A percentile compares a stretch with the other conserved stretches of the same genome.
Evolutionary conservation across 2,888 invertebrate genomes (phyloP).

Genomic region (Lithophane ornitopus): DNA sequence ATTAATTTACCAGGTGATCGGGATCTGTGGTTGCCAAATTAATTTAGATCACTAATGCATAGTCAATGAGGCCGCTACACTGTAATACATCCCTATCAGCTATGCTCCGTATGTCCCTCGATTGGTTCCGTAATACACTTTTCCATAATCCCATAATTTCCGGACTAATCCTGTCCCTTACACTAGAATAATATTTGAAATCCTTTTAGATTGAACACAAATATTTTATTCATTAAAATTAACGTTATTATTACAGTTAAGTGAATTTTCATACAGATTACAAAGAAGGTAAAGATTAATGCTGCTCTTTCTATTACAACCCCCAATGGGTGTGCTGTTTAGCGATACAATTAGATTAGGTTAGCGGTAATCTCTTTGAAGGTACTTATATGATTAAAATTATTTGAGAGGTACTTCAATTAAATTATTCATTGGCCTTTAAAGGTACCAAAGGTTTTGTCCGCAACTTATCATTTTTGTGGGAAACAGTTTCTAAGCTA

Average conservation of each 20-base stretch:
- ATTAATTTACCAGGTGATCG: slow-evolving; percentile 54
- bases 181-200: slow-evolving; percentile 41
- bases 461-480: background rate
- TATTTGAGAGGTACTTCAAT: background rate
- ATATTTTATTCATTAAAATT: slow-evolving; percentile 49
- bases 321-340: background rate
- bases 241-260: slow-evolving; percentile 38
- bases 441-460: background rate
- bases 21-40: slow-evolving; percentile 53
- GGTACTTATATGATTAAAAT: background rate
- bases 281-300: slow-evolving; percentile 14
- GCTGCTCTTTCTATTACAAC: slow-evolving; percentile 17
- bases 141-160: slow-evolving; percentile 49
- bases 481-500: background rate
- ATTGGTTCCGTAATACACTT: slow-evolving; percentile 21
- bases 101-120: slow-evolving; percentile 1
- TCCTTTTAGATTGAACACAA: slow-evolving; percentile 16
- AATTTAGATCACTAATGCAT: slow-evolving; percentile 53
- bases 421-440: background rate
- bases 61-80: slow-evolving; percentile 41
- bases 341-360: slow-evolving; percentile 3
- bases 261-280: slow-evolving; percentile 46
- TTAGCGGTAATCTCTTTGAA: slow-evolving; percentile 21
- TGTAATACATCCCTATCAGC: slow-evolving; percentile 33
- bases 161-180: slow-evolving; percentile 39